Percentiles rank a stretch among this genome's conserved stretches.
These are phyloP conservation scores for Sycophila texana DNA, from an alignment of 2,888 invertebrate genomes.

Conservation along the genomic window DNA sequence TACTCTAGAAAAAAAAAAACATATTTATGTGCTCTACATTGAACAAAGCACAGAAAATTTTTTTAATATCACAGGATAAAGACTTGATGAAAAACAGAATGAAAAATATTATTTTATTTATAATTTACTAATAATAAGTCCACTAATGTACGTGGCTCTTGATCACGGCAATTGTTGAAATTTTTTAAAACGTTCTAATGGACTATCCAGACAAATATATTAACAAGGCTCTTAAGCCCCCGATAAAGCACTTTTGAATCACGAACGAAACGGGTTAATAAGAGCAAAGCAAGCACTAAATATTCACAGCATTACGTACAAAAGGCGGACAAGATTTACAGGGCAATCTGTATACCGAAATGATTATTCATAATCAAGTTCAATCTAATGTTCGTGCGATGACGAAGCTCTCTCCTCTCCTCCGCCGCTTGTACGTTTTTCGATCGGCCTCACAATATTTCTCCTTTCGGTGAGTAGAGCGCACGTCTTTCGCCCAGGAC, in stretches of 20 bases:
- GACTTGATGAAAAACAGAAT: too few relatives aligned
- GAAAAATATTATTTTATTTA: too few relatives aligned
- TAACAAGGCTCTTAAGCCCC: neutral
- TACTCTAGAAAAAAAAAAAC: too few relatives aligned
- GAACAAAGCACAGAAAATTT: too few relatives aligned
- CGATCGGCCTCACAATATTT: slow-evolving; percentile 51
- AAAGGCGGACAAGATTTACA: slow-evolving; percentile 29
- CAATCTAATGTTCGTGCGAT: slow-evolving; percentile 71
- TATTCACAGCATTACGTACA: slow-evolving; percentile 30
- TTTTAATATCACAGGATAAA: too few relatives aligned
- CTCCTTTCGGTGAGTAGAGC: slow-evolving; percentile 38
- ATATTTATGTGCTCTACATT: too few relatives aligned
- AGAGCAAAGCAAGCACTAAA: slow-evolving; percentile 22
- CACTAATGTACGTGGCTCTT: too few relatives aligned
- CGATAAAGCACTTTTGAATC: slow-evolving; percentile 32
- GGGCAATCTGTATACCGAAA: slow-evolving; percentile 57
- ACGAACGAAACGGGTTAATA: slow-evolving; percentile 22
- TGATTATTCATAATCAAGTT: slow-evolving; percentile 74
- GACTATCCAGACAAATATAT: too few relatives aligned
- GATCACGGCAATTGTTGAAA: too few relatives aligned
- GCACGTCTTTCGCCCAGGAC: slow-evolving; percentile 30
- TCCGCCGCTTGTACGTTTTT: slow-evolving; percentile 32
- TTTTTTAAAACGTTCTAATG: too few relatives aligned
- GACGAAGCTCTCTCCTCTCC: slow-evolving; percentile 62
- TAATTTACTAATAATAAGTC: too few relatives aligned